phyloP scores from a whole-genome alignment of 2,888 invertebrate genomes.

The Hirtodrosophila cameraria region DNA sequence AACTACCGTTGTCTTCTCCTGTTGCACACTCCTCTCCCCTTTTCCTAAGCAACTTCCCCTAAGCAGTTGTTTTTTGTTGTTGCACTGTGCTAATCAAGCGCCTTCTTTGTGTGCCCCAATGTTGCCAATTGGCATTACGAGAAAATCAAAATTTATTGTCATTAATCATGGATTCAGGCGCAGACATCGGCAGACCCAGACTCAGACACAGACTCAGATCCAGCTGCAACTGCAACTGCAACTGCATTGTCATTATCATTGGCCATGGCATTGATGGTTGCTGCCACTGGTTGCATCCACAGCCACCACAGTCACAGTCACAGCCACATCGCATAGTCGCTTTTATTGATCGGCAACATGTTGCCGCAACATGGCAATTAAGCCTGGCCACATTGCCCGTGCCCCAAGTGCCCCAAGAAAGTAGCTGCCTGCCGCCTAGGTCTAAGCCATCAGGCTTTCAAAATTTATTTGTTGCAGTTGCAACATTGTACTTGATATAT shows the following conservation, averaged over 20 bases:
- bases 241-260: slow-evolving; percentile 76
- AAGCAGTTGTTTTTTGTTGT: no score
- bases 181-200: slow-evolving; percentile 14
- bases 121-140: slow-evolving; percentile 32
- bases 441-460: slow-evolving; percentile 30
- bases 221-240: no score
- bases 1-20: slow-evolving; percentile 10
- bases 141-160: slow-evolving; percentile 76
- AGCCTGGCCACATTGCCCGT: slow-evolving; percentile 63
- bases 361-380: slow-evolving; percentile 79
- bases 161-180: slow-evolving; percentile 67
- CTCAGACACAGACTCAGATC: no score
- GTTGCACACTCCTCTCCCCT: not conserved
- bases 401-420: slow-evolving; percentile 20
- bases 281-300: slow-evolving; percentile 16
- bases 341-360: slow-evolving; percentile 76
- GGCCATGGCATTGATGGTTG: slow-evolving; percentile 56
- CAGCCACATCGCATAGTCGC: slow-evolving; percentile 23
- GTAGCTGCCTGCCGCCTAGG: slow-evolving; percentile 29
- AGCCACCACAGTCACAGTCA: slow-evolving; percentile 18
- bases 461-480: slow-evolving; percentile 66
- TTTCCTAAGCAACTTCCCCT: no score
- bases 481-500: slow-evolving; percentile 50
- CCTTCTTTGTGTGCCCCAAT: slow-evolving; percentile 47
- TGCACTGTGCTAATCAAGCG: slow-evolving; percentile 68